Conservation (phyloP, 2,888 invertebrate species). For the Lucinisca nassula region DNA sequence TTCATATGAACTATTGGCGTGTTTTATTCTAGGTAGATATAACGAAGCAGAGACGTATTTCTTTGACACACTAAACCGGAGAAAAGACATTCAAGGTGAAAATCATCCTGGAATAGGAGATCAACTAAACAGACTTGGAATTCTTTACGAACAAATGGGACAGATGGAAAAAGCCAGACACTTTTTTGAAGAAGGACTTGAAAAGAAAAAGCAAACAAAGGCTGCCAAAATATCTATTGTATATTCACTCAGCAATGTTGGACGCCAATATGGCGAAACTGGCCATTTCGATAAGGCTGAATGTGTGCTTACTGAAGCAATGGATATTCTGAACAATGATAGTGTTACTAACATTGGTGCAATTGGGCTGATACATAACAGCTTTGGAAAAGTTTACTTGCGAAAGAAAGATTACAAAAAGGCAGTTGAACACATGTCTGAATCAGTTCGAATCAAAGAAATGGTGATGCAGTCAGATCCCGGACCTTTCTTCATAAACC, state of each 20-base stretch:
- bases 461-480: conserved; percentile 17
- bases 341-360: neutral
- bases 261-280: conserved; percentile 35
- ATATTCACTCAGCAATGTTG: conserved; percentile 69
- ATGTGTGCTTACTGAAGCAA: conserved; percentile 50
- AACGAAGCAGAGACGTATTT: conserved; percentile 67
- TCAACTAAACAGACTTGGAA: conserved; percentile 72
- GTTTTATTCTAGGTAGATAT: conserved; percentile 65
- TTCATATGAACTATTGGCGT: too few relatives aligned
- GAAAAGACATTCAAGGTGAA: conserved; percentile 40
- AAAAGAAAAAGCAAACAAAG: conserved; percentile 60
- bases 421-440: conserved; percentile 44
- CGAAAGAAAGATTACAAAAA: conserved; percentile 21
- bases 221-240: conserved; percentile 56
- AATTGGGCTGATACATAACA: conserved; percentile 35
- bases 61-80: conserved; percentile 43
- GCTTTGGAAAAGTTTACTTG: conserved; percentile 46
- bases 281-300: conserved; percentile 42
- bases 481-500: conserved; percentile 23
- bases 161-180: conserved; percentile 59
- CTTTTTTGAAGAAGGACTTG: conserved; percentile 65
- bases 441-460: conserved; percentile 49
- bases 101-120: conserved; percentile 59
- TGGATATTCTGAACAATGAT: conserved; percentile 21
- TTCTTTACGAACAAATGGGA: conserved; percentile 68